A percentile compares a stretch with the other conserved stretches of the same genome.
Evolutionary conservation across 2,888 invertebrate genomes (phyloP).

Genomic region (Chrysodeixis includens): DNA sequence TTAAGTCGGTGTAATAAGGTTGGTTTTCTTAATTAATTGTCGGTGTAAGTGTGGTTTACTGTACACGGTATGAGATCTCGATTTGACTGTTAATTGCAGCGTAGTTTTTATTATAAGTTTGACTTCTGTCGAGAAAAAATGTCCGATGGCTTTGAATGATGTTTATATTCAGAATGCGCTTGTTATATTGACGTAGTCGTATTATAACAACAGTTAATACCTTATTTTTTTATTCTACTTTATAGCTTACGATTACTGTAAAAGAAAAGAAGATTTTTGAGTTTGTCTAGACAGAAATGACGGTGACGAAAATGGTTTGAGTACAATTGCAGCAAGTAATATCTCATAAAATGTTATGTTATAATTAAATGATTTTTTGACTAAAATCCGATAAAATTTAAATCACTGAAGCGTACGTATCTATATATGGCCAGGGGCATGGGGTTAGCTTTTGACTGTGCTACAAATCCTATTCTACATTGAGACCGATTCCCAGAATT

Average conservation of each 20-base stretch:
- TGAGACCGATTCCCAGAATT: too few species aligned
- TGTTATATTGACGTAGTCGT: not conserved
- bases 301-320: too few species aligned
- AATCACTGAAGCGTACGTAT: too few species aligned
- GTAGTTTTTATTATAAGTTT: slow-evolving; percentile 22
- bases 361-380: too few species aligned
- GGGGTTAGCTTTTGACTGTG: too few species aligned
- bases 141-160: not conserved
- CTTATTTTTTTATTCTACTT: slow-evolving; percentile 29
- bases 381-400: too few species aligned
- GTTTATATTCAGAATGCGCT: not conserved
- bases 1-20: not conserved
- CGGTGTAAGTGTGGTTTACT: not conserved
- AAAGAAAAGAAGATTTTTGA: slow-evolving; percentile 45
- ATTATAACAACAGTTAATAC: slow-evolving; percentile 32
- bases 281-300: slow-evolving; percentile 49
- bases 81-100: slow-evolving; percentile 46
- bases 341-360: too few species aligned
- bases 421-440: too few species aligned
- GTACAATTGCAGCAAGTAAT: too few species aligned
- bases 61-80: slow-evolving; percentile 17
- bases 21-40: not conserved
- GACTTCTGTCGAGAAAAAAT: slow-evolving; percentile 19
- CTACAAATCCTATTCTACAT: too few species aligned
- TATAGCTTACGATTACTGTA: slow-evolving; percentile 27